Evolutionary conservation across 1,140 invertebrate genomes (phyloP).

Genomic region (Formica exsecta): DNA sequence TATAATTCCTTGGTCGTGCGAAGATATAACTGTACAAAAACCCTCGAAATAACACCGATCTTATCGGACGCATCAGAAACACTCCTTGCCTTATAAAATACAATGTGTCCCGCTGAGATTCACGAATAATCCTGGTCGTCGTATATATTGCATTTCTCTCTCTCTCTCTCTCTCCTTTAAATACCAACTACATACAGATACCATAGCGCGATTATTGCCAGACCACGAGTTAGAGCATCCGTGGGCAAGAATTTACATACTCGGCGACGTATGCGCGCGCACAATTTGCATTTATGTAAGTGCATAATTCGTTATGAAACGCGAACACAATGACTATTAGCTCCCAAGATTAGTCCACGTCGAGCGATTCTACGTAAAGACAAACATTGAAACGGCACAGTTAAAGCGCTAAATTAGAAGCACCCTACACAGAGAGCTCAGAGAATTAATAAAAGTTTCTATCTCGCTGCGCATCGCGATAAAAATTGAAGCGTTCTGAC

Average conservation of each 20-base stretch:
- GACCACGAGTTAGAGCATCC: slow-evolving; percentile 37
- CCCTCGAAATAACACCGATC: slow-evolving; percentile 77
- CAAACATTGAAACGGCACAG: not conserved
- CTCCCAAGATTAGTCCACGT: slow-evolving; percentile 55
- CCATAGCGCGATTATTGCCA: slow-evolving; percentile 10
- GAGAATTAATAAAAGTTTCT: slow-evolving; percentile 50
- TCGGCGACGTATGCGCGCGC: slow-evolving; percentile 27
- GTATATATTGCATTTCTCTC: not conserved
- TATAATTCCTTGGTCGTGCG: slow-evolving; percentile 81
- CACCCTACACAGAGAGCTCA: not conserved
- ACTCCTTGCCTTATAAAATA: slow-evolving; percentile 72
- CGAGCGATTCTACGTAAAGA: slow-evolving; percentile 31
- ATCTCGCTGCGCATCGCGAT: slow-evolving; percentile 33
- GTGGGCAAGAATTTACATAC: slow-evolving; percentile 59
- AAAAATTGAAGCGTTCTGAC: slow-evolving; percentile 44
- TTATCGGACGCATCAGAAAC: slow-evolving; percentile 78
- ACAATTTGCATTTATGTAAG: slow-evolving; percentile 64
- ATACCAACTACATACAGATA: slow-evolving; percentile 10
- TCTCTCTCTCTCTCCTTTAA: not conserved
- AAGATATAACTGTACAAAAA: slow-evolving; percentile 80
- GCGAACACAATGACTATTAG: slow-evolving; percentile 62
- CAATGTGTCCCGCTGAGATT: slow-evolving; percentile 36
- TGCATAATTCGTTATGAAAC: slow-evolving; percentile 64
- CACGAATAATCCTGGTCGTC: slow-evolving; percentile 26
- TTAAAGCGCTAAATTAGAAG: slow-evolving; percentile 29